phyloP scores from a whole-genome alignment of 2,888 invertebrate genomes.

The Phengaris arion region DNA sequence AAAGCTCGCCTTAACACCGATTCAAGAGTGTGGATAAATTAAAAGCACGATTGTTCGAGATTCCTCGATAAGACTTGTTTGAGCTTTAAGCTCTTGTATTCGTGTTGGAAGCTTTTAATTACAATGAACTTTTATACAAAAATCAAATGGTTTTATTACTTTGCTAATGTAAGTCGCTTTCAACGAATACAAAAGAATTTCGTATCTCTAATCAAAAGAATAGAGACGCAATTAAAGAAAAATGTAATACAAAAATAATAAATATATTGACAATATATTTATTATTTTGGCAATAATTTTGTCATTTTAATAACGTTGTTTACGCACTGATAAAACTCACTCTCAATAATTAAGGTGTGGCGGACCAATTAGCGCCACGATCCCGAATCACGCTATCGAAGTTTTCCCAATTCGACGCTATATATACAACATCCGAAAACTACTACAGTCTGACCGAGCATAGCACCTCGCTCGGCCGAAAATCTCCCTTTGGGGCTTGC shows the following conservation, averaged over 20 bases:
- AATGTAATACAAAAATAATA: background rate
- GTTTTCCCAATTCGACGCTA: too few species aligned
- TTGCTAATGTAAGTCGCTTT: background rate
- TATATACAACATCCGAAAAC: too few species aligned
- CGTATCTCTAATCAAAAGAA: background rate
- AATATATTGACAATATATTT: background rate
- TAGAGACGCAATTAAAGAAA: background rate
- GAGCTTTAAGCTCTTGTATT: slow-evolving; percentile 66
- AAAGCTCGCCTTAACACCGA: slow-evolving; percentile 74
- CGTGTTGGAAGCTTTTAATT: slow-evolving; percentile 54
- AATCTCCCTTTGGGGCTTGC: too few species aligned
- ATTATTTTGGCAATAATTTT: too few species aligned
- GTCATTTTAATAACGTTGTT: background rate
- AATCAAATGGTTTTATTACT: slow-evolving; percentile 25
- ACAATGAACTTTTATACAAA: slow-evolving; percentile 22
- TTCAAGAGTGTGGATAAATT: slow-evolving; percentile 76
- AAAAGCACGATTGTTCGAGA: slow-evolving; percentile 68
- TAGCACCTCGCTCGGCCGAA: too few species aligned
- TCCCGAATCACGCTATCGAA: too few species aligned
- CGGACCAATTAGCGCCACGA: too few species aligned
- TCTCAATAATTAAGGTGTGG: too few species aligned
- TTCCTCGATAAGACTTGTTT: slow-evolving; percentile 70
- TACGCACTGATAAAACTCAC: too few species aligned
- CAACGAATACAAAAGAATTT: background rate
- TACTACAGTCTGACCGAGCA: too few species aligned